A percentile compares a stretch with the other conserved stretches of the same genome.
Conservation (phyloP, 30 jellyfish, hydroid and myxozoan species). For the Phacellophora camtschatica region DNA sequence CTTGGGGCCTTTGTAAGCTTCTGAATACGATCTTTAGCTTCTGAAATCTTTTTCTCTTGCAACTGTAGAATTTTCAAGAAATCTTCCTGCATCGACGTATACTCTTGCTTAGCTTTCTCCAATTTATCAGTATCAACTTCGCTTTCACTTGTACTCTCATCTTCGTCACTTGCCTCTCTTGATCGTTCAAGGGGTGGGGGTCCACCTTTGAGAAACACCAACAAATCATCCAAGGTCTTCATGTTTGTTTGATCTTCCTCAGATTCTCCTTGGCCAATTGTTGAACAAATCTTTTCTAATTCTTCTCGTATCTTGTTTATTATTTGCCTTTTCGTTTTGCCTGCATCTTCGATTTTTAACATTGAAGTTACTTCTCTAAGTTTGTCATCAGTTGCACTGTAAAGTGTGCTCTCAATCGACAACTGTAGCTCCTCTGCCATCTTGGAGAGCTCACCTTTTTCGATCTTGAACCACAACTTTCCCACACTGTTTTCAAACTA, state of each 20-base stretch:
- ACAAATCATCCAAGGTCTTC: background rate
- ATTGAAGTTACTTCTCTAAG: background rate
- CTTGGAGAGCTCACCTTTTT: background rate
- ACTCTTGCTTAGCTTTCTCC: background rate
- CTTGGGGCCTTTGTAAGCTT: background rate
- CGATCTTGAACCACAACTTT: background rate
- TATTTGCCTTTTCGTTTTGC: background rate
- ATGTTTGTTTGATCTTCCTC: background rate
- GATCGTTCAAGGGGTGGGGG: background rate
- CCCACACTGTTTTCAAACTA: background rate
- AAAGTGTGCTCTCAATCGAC: background rate
- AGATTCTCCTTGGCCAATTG: background rate
- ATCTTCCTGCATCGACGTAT: background rate
- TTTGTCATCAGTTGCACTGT: constrained; percentile 1
- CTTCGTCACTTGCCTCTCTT: background rate
- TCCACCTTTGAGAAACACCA: background rate
- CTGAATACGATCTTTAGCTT: background rate
- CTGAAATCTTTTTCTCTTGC: background rate
- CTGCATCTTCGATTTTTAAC: background rate
- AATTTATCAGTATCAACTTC: background rate
- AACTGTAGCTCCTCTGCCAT: constrained; percentile 21
- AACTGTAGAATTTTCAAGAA: background rate
- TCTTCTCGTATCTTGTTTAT: background rate
- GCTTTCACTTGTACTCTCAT: background rate
- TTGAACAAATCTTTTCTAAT: background rate